These are phyloP conservation scores for Coenobita brevimanus DNA, from an alignment of 1,140 invertebrate species.

Conservation along the genomic window DNA sequence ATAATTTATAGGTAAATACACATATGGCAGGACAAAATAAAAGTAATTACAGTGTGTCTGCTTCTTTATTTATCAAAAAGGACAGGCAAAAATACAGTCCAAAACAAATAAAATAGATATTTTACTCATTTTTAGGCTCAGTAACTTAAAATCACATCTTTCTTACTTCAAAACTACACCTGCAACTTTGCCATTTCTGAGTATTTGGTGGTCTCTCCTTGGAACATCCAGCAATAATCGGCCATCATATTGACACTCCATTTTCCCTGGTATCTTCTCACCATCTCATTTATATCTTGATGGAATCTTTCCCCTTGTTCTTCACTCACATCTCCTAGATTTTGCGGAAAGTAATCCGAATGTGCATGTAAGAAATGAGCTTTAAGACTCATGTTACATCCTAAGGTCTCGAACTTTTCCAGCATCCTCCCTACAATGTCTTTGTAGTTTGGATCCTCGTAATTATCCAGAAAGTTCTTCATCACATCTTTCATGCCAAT, in stretches of 20 bases:
- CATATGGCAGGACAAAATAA: not conserved
- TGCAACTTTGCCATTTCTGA: not conserved
- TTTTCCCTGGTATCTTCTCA: no score
- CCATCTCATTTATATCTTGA: no score
- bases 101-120: not conserved
- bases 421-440: no score
- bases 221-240: not conserved
- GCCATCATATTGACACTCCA: no score
- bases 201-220: not conserved
- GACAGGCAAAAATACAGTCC: not conserved
- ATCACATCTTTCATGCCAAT: conserved; percentile 15
- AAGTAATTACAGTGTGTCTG: not conserved
- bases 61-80: not conserved
- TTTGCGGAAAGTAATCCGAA: not conserved
- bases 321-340: no score
- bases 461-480: not conserved
- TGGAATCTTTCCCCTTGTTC: no score
- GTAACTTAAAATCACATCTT: not conserved
- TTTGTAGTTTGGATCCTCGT: no score
- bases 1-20: not conserved
- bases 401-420: no score
- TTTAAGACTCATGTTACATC: no score
- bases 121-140: not conserved
- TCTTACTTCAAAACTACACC: not conserved
- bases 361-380: conserved; percentile 3